Percentiles rank a stretch among this genome's conserved stretches.
Evolutionary conservation across 2,797 vertebrate genomes (phyloP).

Genomic region (Bovichtus variegatus): DNA sequence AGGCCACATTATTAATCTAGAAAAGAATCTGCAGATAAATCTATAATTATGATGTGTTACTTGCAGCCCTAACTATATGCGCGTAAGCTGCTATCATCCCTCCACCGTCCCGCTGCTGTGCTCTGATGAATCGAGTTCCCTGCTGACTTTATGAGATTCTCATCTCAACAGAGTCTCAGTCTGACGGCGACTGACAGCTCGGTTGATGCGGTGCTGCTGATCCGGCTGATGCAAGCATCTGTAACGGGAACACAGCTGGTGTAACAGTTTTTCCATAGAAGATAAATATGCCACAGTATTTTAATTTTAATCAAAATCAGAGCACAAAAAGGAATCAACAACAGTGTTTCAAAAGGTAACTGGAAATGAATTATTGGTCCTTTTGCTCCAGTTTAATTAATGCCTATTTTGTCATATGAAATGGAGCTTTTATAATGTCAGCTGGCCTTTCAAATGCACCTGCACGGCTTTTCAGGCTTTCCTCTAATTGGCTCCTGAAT

Average conservation of each 20-base stretch:
- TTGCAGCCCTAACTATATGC: neutral
- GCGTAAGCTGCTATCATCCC: slow-evolving; percentile 8
- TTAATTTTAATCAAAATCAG: neutral
- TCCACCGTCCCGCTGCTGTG: slow-evolving; percentile 25
- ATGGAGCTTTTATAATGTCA: slow-evolving; percentile 7
- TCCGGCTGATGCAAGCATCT: slow-evolving; percentile 36
- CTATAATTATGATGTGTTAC: no score
- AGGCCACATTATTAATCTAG: no score
- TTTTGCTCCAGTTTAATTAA: neutral
- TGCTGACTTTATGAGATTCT: slow-evolving; percentile 41
- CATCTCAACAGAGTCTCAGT: slow-evolving; percentile 8
- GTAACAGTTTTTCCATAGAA: neutral
- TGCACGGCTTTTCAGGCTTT: slow-evolving; percentile 23
- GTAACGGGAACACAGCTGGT: slow-evolving; percentile 34
- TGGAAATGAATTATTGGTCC: neutral
- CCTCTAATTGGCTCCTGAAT: slow-evolving; percentile 47
- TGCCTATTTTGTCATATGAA: slow-evolving; percentile 1
- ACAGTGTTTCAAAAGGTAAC: neutral
- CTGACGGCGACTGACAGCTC: slow-evolving; percentile 56
- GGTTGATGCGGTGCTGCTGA: slow-evolving; percentile 37
- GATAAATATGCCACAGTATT: neutral
- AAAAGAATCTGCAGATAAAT: no score
- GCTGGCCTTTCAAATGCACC: slow-evolving; percentile 43
- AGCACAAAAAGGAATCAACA: neutral
- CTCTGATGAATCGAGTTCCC: slow-evolving; percentile 32